Conservation (phyloP, 2,888 invertebrate species). For the Gymnoscelis rufifasciata region DNA sequence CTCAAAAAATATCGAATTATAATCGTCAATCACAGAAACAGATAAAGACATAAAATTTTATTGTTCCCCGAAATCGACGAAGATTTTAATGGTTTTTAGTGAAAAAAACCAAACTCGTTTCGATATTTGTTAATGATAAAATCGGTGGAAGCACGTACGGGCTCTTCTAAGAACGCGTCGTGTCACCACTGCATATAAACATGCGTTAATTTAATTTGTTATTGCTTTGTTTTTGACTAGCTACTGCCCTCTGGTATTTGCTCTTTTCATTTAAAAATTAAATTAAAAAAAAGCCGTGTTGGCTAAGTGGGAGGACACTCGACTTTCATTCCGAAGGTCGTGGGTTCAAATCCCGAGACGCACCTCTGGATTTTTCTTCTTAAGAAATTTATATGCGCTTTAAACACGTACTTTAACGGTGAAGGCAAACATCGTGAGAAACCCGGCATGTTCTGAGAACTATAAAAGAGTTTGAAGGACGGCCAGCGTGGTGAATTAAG, state of each 20-base stretch:
- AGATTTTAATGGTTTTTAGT: conserved; percentile 34
- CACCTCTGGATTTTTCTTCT: too few species aligned
- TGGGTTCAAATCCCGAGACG: too few species aligned
- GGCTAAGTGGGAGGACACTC: too few species aligned
- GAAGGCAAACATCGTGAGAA: too few species aligned
- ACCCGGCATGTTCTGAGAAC: too few species aligned
- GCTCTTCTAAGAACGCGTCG: conserved; percentile 24
- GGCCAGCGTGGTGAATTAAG: too few species aligned
- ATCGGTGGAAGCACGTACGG: conserved; percentile 49
- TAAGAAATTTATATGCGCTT: too few species aligned
- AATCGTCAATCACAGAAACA: conserved; percentile 43
- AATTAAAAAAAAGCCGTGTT: too few species aligned
- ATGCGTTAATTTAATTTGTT: conserved; percentile 25
- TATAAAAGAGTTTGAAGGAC: too few species aligned
- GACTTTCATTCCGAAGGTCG: too few species aligned
- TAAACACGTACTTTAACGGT: too few species aligned
- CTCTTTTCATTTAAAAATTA: neutral
- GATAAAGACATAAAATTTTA: conserved; percentile 60
- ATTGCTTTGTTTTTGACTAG: conserved; percentile 9
- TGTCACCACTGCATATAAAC: conserved; percentile 24
- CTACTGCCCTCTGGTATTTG: neutral
- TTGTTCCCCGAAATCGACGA: conserved; percentile 40
- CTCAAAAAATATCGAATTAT: conserved; percentile 29
- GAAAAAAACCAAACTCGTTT: conserved; percentile 36
- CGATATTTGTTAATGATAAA: conserved; percentile 42